Evolutionary conservation across 64 coral and sea anemone species (phyloP).

Genomic region (Montipora cactus): DNA sequence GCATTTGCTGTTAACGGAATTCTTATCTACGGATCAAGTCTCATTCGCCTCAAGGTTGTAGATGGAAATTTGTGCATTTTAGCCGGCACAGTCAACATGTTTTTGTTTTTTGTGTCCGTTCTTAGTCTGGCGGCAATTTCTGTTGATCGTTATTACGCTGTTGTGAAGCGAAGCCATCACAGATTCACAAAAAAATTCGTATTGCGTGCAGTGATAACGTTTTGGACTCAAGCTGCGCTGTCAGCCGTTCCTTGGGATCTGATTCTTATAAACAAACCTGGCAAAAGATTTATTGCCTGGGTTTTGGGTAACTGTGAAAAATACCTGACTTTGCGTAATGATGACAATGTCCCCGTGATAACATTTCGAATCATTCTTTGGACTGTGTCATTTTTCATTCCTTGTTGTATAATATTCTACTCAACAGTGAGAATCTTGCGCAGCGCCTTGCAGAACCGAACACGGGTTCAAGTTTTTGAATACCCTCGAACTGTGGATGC

Average conservation of each 20-base stretch:
- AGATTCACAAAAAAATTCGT: slow-evolving; percentile 35
- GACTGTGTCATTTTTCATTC: slow-evolving; percentile 18
- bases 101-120: slow-evolving; percentile 30
- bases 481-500: slow-evolving; percentile 8
- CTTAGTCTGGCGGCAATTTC: slow-evolving; percentile 16
- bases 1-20: slow-evolving; percentile 32
- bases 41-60: slow-evolving; percentile 34
- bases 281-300: slow-evolving; percentile 42
- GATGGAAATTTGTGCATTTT: slow-evolving; percentile 26
- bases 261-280: slow-evolving; percentile 39
- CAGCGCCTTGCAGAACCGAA: neutral
- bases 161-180: slow-evolving; percentile 36
- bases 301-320: slow-evolving; percentile 37
- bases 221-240: slow-evolving; percentile 36
- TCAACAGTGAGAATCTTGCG: slow-evolving; percentile 6
- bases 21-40: slow-evolving; percentile 32
- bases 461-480: slow-evolving; percentile 8
- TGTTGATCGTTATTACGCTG: slow-evolving; percentile 37
- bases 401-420: slow-evolving; percentile 27
- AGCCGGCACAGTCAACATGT: slow-evolving; percentile 41
- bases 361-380: slow-evolving; percentile 3
- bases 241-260: slow-evolving; percentile 37
- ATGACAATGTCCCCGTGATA: neutral
- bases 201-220: neutral
- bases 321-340: slow-evolving; percentile 15